A percentile compares a stretch with the other conserved stretches of the same genome.
Conservation (phyloP, 2,797 vertebrate genomes). For the Sciurus vulgaris region DNA sequence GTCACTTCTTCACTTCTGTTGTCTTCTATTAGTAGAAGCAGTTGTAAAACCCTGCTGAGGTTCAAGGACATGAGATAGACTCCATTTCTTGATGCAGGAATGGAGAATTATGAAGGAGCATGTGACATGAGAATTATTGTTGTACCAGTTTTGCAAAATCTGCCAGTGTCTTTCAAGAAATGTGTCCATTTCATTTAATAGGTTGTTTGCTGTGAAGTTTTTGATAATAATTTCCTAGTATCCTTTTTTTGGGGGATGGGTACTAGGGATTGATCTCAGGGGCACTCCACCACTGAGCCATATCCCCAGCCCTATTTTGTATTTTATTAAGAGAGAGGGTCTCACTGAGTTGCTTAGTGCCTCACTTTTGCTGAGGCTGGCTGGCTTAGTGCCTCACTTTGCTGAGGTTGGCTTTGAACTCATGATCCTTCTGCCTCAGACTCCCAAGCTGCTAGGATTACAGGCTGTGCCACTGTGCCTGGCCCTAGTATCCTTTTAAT, state of each 20-base stretch:
- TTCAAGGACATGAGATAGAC: not conserved
- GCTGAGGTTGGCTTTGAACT: no score
- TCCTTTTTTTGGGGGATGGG: not conserved
- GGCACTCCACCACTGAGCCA: no score
- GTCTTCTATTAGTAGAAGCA: slow-evolving; percentile 18
- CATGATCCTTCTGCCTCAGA: no score
- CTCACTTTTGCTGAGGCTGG: no score
- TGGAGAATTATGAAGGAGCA: not conserved
- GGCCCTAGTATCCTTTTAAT: not conserved
- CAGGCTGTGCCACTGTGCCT: no score
- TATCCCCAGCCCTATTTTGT: no score
- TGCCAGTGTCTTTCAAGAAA: not conserved
- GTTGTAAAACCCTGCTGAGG: not conserved
- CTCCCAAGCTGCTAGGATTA: no score
- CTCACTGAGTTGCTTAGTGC: no score
- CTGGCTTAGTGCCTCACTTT: no score
- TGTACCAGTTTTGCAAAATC: slow-evolving; percentile 22
- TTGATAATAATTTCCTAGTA: not conserved
- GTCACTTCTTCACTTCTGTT: not conserved
- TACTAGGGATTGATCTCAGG: no score
- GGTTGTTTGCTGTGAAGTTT: not conserved
- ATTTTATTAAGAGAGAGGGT: no score
- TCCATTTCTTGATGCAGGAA: not conserved
- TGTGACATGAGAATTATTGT: slow-evolving; percentile 12
- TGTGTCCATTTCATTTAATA: slow-evolving; percentile 24